Evolutionary conservation across 2,113 vertebrate genomes (phyloP), one percentile per base, ranked within the genome.

Genomic region (Oncorhynchus keta): DNA sequence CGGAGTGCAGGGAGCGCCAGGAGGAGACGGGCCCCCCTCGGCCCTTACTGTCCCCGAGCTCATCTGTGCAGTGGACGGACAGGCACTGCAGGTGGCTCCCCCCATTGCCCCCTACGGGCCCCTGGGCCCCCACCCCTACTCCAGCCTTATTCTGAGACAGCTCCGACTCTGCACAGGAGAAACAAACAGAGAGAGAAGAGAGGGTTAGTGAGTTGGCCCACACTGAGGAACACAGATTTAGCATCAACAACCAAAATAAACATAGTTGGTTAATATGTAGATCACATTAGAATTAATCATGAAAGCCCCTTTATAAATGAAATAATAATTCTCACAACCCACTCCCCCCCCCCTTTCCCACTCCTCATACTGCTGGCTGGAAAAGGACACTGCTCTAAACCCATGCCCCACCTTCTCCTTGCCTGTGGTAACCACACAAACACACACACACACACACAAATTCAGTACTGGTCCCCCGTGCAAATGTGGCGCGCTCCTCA

Each of bases 21-120:
- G 96, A 95, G 51, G 97, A 96, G 88, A 98, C 97, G 0, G 97
- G 94, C 77, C 94, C 95, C 81, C 96, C 94, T 78, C 96, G 94
- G 89, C 95, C 93, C 91, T 98, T 98, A 79, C 94, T 90, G 72
- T 98, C 97, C 20, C 95, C 95, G 91, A 99, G 93, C 84, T 97
- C 97, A 32, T 99, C 97, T 49, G 97, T 98, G 94, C 97, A 99
- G 95, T 99, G 97, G 82, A 99, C 97, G 2, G 97, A 97, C 88
- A 99, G 96, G 92, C 97, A 97, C 94, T 97, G 97, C 94, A 98
- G 92, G 92, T 99, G 97, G 93, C 93, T 95, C 84, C 96, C 95
- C 7, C 93, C 93, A 77, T 94, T 93, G 8, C 91, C 93, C 84
- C 85, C 79, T 67, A 78, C 81, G 26, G 86, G 92, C 80, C 89